phyloP scores from a whole-genome alignment of 1,140 invertebrate genomes.

The Sminthurides bifidus region DNA sequence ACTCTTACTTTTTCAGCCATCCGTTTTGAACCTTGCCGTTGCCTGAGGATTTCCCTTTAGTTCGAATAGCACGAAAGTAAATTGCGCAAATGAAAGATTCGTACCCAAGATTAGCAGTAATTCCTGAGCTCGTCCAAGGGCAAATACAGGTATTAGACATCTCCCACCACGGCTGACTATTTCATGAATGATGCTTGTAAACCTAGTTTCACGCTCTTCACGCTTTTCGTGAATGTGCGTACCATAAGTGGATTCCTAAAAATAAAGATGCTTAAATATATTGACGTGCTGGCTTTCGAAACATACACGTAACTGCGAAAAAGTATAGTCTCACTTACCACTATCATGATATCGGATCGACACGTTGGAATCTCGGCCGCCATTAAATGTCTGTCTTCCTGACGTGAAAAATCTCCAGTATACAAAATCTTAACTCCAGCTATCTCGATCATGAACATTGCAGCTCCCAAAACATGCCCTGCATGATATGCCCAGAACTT shows the following conservation, averaged over 20 bases:
- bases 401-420: slow-evolving; percentile 95
- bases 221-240: slow-evolving; percentile 98
- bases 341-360: slow-evolving; percentile 92
- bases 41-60: no score
- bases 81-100: slow-evolving; percentile 17
- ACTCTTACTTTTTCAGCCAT: background rate
- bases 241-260: slow-evolving; percentile 93
- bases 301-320: slow-evolving; percentile 10
- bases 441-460: slow-evolving; percentile 99
- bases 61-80: no score
- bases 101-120: slow-evolving; percentile 78
- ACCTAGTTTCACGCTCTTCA: slow-evolving; percentile 88
- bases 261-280: background rate
- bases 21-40: no score
- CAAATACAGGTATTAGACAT: slow-evolving; percentile 97
- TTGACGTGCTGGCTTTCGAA: slow-evolving; percentile 15
- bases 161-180: slow-evolving; percentile 91
- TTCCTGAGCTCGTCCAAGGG: slow-evolving; percentile 93
- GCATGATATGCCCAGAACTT: slow-evolving; percentile 98
- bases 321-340: slow-evolving; percentile 42
- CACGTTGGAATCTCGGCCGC: slow-evolving; percentile 95
- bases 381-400: slow-evolving; percentile 98
- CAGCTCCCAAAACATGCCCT: slow-evolving; percentile 95
- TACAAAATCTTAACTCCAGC: slow-evolving; percentile 93
- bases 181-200: slow-evolving; percentile 89